Conservation (phyloP, 2,888 invertebrate genomes). For the Saturnia japonica region DNA sequence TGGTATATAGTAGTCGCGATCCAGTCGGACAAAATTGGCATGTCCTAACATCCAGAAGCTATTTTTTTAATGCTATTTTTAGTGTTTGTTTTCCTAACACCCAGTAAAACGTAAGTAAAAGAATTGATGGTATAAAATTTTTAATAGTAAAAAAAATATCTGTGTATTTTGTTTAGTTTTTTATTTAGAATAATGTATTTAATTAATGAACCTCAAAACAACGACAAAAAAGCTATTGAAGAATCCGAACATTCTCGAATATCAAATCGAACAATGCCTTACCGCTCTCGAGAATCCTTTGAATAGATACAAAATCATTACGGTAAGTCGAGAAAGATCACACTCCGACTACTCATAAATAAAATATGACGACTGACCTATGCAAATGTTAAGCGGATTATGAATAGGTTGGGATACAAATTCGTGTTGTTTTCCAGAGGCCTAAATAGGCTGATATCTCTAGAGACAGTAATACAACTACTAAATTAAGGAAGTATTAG, state of each 20-base stretch:
- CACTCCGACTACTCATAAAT: constrained; percentile 46
- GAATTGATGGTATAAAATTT: background rate
- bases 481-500: constrained; percentile 40
- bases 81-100: too few relatives aligned
- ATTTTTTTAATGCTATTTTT: too few relatives aligned
- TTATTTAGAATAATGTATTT: background rate
- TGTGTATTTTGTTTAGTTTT: background rate
- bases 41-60: too few relatives aligned
- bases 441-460: constrained; percentile 35
- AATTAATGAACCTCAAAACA: background rate
- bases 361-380: constrained; percentile 51
- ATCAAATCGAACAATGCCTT: constrained; percentile 42
- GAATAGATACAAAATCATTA: constrained; percentile 39
- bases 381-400: constrained; percentile 51
- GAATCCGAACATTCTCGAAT: constrained; percentile 16
- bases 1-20: too few relatives aligned
- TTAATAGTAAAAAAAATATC: background rate
- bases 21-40: too few relatives aligned
- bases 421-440: constrained; percentile 35
- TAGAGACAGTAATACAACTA: constrained; percentile 8
- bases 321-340: constrained; percentile 43
- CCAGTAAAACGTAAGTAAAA: background rate
- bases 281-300: constrained; percentile 30
- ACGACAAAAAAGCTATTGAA: background rate
- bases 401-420: constrained; percentile 49